Percentiles rank a stretch among this genome's conserved stretches.
Evolutionary conservation across 2,888 invertebrate species (phyloP).

Genomic region (Stomorhina lunata): DNA sequence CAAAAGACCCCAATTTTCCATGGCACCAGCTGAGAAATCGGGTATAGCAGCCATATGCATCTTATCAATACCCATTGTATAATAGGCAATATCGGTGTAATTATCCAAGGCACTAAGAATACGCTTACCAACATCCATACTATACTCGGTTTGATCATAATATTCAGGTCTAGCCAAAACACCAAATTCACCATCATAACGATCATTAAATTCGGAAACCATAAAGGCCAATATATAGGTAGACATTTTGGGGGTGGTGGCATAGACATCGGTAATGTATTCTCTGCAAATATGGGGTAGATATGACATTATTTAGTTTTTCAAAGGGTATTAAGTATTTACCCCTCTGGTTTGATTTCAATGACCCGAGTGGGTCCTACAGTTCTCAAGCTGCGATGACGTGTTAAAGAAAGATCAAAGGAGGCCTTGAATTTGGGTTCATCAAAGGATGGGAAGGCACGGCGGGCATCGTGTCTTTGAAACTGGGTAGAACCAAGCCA

Average conservation of each 20-base stretch:
- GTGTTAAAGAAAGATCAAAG: slow-evolving; percentile 81
- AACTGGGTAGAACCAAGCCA: slow-evolving; percentile 86
- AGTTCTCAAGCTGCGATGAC: slow-evolving; percentile 73
- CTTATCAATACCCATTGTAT: slow-evolving; percentile 83
- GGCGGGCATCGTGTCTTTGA: slow-evolving; percentile 84
- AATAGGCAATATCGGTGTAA: slow-evolving; percentile 83
- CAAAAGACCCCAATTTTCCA: slow-evolving; percentile 96
- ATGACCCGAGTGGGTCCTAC: slow-evolving; percentile 72
- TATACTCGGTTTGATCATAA: slow-evolving; percentile 84
- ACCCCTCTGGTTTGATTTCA: slow-evolving; percentile 66
- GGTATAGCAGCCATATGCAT: slow-evolving; percentile 91
- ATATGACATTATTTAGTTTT: not conserved
- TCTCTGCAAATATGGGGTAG: slow-evolving; percentile 57
- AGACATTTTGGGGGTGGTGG: slow-evolving; percentile 84
- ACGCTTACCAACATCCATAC: slow-evolving; percentile 82
- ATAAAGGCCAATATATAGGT: slow-evolving; percentile 90
- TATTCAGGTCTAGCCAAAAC: slow-evolving; percentile 86
- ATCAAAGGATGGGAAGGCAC: slow-evolving; percentile 88
- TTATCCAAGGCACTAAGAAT: slow-evolving; percentile 81
- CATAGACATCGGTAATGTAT: slow-evolving; percentile 73
- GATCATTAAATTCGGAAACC: slow-evolving; percentile 82
- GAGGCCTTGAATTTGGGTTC: slow-evolving; percentile 86
- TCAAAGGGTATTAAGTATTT: slow-evolving; percentile 65
- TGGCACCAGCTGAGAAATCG: slow-evolving; percentile 91
- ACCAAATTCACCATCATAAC: slow-evolving; percentile 74